Conservation (phyloP, 1,140 invertebrate genomes). For the Himalopsyche phryganea region DNA sequence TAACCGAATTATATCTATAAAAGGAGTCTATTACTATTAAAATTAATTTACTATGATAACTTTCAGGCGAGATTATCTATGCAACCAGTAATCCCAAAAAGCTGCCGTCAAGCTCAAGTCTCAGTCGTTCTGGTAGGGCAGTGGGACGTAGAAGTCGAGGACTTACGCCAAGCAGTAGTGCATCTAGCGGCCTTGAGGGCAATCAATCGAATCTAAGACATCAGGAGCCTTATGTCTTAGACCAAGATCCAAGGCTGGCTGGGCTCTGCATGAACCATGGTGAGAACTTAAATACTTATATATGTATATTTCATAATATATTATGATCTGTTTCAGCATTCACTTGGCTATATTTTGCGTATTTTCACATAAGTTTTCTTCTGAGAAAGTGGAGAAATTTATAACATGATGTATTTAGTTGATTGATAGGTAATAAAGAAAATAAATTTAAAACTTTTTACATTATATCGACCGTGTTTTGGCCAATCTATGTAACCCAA, state of each 20-base stretch:
- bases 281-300: conserved; percentile 6
- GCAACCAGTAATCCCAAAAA: conserved; percentile 32
- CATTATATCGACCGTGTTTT: too few relatives aligned
- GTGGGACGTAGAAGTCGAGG: conserved; percentile 26
- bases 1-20: too few relatives aligned
- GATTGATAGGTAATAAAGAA: too few relatives aligned
- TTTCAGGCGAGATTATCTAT: conserved; percentile 32
- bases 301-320: too few relatives aligned
- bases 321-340: too few relatives aligned
- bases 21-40: too few relatives aligned
- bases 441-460: too few relatives aligned
- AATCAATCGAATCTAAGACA: conserved; percentile 6
- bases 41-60: background rate
- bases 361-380: too few relatives aligned
- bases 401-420: too few relatives aligned
- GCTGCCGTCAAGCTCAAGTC: conserved; percentile 28
- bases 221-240: conserved; percentile 24
- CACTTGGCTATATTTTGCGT: too few relatives aligned
- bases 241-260: conserved; percentile 25
- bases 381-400: too few relatives aligned
- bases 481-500: too few relatives aligned
- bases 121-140: conserved; percentile 24
- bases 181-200: conserved; percentile 30
- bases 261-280: conserved; percentile 28
- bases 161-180: conserved; percentile 28